Percentiles rank a stretch among this genome's conserved stretches.
These are phyloP conservation scores for Chironomus tepperi DNA, from an alignment of 1,140 invertebrate species.

Conservation along the genomic window DNA sequence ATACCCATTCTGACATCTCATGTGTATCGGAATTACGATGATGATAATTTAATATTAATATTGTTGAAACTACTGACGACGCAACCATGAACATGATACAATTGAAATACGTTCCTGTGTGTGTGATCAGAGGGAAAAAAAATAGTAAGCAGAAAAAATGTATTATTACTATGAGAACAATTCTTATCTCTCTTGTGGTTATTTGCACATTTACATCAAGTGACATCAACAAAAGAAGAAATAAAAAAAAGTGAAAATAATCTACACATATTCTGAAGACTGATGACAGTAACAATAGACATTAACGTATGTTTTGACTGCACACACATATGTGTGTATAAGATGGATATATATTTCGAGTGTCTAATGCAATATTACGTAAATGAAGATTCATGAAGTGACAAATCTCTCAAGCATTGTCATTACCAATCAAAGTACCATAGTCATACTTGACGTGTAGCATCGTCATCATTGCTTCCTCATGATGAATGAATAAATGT, in stretches of 20 bases:
- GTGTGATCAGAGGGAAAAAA: background rate
- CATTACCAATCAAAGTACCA: background rate
- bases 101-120: conserved; percentile 92
- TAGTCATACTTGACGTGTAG: no score
- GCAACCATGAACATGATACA: conserved; percentile 99
- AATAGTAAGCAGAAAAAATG: background rate
- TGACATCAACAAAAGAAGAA: background rate
- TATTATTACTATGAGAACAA: background rate
- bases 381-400: conserved; percentile 8
- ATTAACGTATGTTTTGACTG: background rate
- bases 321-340: background rate
- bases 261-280: background rate
- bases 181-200: no score
- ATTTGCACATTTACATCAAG: background rate
- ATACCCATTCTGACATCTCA: conserved; percentile 97
- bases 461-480: background rate
- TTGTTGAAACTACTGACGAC: conserved; percentile 96
- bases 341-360: background rate
- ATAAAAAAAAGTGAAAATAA: no score
- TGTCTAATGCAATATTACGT: background rate
- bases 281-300: background rate
- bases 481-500: background rate
- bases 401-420: background rate
- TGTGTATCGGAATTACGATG: conserved; percentile 96
- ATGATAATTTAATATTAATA: conserved; percentile 98